Percentiles rank a stretch among this genome's conserved stretches.
Conservation (phyloP, 2,888 invertebrate genomes). For the Macaria notata region DNA sequence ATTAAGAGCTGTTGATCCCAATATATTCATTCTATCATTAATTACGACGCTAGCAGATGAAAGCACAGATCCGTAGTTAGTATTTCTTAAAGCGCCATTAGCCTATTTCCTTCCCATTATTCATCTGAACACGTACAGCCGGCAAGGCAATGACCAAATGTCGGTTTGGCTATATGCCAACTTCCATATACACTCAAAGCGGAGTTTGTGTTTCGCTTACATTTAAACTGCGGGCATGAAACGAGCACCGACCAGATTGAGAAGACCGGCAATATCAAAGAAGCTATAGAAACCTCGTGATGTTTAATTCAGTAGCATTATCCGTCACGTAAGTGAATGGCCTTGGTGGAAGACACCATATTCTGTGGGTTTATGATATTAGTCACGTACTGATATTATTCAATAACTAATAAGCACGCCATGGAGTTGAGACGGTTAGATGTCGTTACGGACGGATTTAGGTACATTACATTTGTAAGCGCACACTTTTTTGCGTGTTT, state of each 20-base stretch:
- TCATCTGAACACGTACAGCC: constrained; percentile 18
- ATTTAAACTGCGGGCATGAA: background rate
- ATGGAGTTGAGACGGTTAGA: constrained; percentile 14
- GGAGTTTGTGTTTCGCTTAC: constrained; percentile 12
- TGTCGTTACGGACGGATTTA: constrained; percentile 8
- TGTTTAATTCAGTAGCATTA: constrained; percentile 57
- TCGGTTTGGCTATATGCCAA: constrained; percentile 54
- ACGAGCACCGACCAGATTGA: constrained; percentile 41
- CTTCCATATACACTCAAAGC: constrained; percentile 49
- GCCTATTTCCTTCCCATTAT: constrained; percentile 25
- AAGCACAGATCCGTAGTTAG: constrained; percentile 17
- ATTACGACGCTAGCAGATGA: constrained; percentile 16
- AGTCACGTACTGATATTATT: constrained; percentile 46
- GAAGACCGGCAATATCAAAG: constrained; percentile 46
- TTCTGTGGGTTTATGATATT: constrained; percentile 42
- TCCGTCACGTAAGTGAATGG: constrained; percentile 46
- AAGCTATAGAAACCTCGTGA: constrained; percentile 35
- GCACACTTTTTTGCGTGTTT: too few relatives aligned
- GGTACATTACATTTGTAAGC: too few relatives aligned
- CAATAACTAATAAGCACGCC: constrained; percentile 12
- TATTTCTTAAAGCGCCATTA: constrained; percentile 19
- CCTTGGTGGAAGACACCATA: constrained; percentile 49
- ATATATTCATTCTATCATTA: too few relatives aligned
- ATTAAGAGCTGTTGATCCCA: too few relatives aligned
- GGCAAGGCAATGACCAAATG: constrained; percentile 41